Evolutionary conservation across 64 coral and sea anemone species (phyloP), one percentile per base, ranked within the genome.

Genomic region (Pachyseris speciosa): DNA sequence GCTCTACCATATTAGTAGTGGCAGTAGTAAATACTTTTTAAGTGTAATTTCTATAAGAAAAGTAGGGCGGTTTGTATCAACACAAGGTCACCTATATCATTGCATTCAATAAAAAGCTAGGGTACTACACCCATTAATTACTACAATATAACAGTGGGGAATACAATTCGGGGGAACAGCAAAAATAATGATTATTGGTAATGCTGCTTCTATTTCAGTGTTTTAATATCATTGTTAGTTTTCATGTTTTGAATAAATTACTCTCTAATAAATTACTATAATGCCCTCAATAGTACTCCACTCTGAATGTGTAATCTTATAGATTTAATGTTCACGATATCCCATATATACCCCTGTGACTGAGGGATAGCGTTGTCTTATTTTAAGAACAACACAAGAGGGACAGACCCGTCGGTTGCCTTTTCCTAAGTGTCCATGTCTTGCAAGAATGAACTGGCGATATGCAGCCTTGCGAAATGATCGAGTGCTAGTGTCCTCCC

Each of bases 381-480:
- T 87, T 37, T 26, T n/a, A 17, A 87, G 43, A 73, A 87, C 85
- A 51, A 87, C 68, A 38, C 85, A 87, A 19, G 68, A 87, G 29
- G 85, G 85, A 13, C 42, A 48, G 13, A 74, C 85, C 20, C 53
- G 12, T 57, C 69, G 49, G 45, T 87, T 73, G 11, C 69, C 67
- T 41, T 87, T 87, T 17, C 85, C 67, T 53, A 87, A 37, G 53
- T 59, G 34, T 12, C 85, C 69, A 87, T 87, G 49, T 6, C 50
- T 17, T 22, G 28, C 85, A 31, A 87, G 45, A 50, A 74, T 87
- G 34, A 58, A 87, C 33, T 87, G 85, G 1, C 85, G 17, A 28
- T 74, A 87, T 9, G 69, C 67, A 40, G 85, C 69, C 37, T 87
- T 87, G 29, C 85, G 0, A n/a, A 87, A 87, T 40, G 36, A 39